Evolutionary conservation across 2,888 invertebrate species (phyloP).

Genomic region (Cephus pygmeus): DNA sequence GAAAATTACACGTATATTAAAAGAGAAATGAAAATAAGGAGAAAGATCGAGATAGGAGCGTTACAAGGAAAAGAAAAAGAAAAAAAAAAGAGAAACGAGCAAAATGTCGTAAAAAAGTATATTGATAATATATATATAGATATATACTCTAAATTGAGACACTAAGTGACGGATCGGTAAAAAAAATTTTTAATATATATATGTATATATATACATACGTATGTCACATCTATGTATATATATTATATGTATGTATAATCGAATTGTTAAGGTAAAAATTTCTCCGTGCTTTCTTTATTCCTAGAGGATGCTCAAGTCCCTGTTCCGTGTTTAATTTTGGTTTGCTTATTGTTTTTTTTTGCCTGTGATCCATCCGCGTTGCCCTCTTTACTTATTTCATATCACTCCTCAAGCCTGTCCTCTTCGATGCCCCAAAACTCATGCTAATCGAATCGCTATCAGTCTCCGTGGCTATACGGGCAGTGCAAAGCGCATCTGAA

Average conservation of each 20-base stretch:
- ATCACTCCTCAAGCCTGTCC: not conserved
- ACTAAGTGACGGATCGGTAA: conserved; percentile 23
- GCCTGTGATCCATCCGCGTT: not conserved
- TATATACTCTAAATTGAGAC: conserved; percentile 41
- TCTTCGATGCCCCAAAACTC: not conserved
- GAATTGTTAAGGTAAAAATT: conserved; percentile 33
- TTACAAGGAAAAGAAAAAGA: conserved; percentile 7
- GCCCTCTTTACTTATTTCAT: not conserved
- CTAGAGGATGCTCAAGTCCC: conserved; percentile 33
- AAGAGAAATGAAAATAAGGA: conserved; percentile 11
- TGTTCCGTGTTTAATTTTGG: not conserved
- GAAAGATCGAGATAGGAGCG: not conserved
- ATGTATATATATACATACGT: conserved; percentile 32
- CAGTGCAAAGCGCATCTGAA: too few relatives aligned
- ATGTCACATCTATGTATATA: conserved; percentile 37
- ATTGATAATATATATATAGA: conserved; percentile 24
- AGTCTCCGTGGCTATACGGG: not conserved
- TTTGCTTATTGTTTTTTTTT: not conserved
- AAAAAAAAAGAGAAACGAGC: conserved; percentile 22
- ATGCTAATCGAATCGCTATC: not conserved
- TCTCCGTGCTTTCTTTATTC: conserved; percentile 46
- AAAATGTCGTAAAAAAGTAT: conserved; percentile 34
- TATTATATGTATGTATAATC: conserved; percentile 37
- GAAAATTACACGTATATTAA: not conserved
- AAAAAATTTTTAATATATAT: conserved; percentile 37